Percentiles rank a stretch among this genome's conserved stretches.
Conservation (phyloP, 2,888 invertebrate species). For the Teinopalpus imperialis region DNA sequence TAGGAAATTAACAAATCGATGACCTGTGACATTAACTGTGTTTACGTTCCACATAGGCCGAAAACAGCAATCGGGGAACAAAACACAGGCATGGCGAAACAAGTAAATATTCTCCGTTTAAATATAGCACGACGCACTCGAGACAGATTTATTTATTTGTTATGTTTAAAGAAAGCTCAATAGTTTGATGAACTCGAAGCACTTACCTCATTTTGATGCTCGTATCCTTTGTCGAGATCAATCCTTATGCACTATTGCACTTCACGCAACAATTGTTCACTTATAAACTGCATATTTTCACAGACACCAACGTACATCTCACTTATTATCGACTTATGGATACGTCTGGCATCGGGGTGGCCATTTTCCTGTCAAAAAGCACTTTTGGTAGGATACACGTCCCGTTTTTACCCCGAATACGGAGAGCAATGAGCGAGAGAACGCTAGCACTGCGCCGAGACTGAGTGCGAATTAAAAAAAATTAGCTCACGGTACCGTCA, state of each 20-base stretch:
- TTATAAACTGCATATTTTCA: conserved; percentile 74
- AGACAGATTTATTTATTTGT: conserved; percentile 72
- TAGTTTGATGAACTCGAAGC: conserved; percentile 61
- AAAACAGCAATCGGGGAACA: conserved; percentile 43
- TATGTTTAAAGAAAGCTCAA: conserved; percentile 70
- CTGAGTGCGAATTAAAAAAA: conserved; percentile 40
- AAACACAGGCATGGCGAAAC: conserved; percentile 50
- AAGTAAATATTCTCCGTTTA: conserved; percentile 53
- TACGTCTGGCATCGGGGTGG: conserved; percentile 64
- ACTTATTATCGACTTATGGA: conserved; percentile 57
- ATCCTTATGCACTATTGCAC: conserved; percentile 77
- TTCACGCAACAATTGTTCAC: conserved; percentile 77
- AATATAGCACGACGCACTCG: conserved; percentile 66
- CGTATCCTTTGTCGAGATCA: conserved; percentile 74
- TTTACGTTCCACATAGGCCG: conserved; percentile 62
- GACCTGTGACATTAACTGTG: conserved; percentile 57
- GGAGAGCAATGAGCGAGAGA: conserved; percentile 62
- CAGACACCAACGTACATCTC: conserved; percentile 65
- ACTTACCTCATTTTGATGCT: conserved; percentile 78
- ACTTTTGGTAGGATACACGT: conserved; percentile 58
- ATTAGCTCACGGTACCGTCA: conserved; percentile 31
- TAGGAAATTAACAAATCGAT: conserved; percentile 69
- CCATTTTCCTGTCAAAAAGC: conserved; percentile 76
- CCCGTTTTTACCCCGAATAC: conserved; percentile 68
- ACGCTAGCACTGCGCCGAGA: conserved; percentile 65